Conservation (phyloP, 2,797 vertebrate species). For the Sebastes trivittatus region DNA sequence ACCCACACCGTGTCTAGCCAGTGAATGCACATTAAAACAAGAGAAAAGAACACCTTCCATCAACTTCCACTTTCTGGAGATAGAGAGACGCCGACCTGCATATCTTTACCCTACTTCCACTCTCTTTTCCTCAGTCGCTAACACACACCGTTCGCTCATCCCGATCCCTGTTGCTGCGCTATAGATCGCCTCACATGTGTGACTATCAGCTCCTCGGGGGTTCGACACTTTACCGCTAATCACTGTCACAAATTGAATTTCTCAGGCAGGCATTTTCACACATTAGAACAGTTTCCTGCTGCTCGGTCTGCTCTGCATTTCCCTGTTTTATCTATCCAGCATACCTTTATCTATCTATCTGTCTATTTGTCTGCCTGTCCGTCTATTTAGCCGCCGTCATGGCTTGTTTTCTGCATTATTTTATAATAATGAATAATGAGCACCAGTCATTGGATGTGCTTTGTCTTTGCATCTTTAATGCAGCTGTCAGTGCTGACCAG, state of each 20-base stretch:
- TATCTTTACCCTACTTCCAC: slow-evolving; percentile 7
- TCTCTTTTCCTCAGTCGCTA: background rate
- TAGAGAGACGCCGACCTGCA: background rate
- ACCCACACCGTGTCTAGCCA: background rate
- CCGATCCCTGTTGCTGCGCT: background rate
- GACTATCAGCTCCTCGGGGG: slow-evolving; percentile 46
- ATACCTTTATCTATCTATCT: background rate
- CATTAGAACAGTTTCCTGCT: slow-evolving; percentile 36
- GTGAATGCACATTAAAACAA: slow-evolving; percentile 2
- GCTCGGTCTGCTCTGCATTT: background rate
- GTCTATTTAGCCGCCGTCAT: background rate
- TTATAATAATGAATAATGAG: slow-evolving; percentile 2
- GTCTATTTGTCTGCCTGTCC: background rate
- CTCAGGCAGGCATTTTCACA: slow-evolving; percentile 50
- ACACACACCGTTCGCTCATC: slow-evolving; percentile 3
- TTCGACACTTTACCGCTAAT: slow-evolving; percentile 44
- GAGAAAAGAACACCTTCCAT: slow-evolving; percentile 5
- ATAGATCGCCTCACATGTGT: slow-evolving; percentile 52
- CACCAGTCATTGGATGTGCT: background rate
- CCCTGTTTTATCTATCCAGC: background rate
- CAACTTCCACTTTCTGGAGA: slow-evolving; percentile 6
- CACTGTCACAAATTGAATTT: slow-evolving; percentile 64
- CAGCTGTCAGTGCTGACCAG: background rate
- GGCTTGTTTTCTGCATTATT: background rate
- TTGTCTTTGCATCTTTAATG: slow-evolving; percentile 3